Base-by-base conservation (phyloP, 2,113 vertebrate genomes). In the Varanus komodoensis region DNA sequence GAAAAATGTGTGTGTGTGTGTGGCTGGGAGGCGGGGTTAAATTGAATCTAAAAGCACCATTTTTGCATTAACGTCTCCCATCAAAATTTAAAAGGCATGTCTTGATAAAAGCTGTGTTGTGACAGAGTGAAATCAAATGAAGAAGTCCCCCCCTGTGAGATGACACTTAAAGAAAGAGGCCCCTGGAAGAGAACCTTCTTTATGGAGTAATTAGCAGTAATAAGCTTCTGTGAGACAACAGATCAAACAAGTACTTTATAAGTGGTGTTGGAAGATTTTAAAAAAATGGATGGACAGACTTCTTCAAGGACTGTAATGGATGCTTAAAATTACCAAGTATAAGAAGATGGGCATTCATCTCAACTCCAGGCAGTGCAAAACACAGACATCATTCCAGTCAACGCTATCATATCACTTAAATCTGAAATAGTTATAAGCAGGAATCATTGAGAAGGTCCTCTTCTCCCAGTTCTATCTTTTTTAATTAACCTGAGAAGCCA, bases 201-300 rank as follows among this genome's bases (percentile, higher is more conserved):
- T 93, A 87, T 84, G 93, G 91, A 96, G 95, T 95, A 96, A 96
- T 96, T 95, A 97, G 93, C 92, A 82, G 34, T 90, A 95, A 94
- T 95, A 91, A 87, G 61, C 94, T 94, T 91, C 82, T 89, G 93
- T 91, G 90, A 96, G 95, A 96, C 91, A 93, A 86, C 86, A 94
- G 91, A 96, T 95, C 94, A 95, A 96, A 93, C 74, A 61, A 67
- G 14, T 75, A n/a, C 34, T 94, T 93, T 91, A 92, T 93, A 96
- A 95, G 84, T 8, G 92, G 90, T 88, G 88, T 48, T n/a, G 29
- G 74, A 3, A 87, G 84, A 86, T 89, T 87, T 61, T 3, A 8
- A 83, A 83, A 85, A 52, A 8, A 25, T 2, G 80, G 74, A 91
- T 12, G 69, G 6, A 12, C 32, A 38, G 32, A 34, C 25, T 91